A percentile compares a stretch with the other conserved stretches of the same genome.
These are phyloP conservation scores for Stratiomys singularior DNA, from an alignment of 2,888 invertebrate species.

Conservation along the genomic window DNA sequence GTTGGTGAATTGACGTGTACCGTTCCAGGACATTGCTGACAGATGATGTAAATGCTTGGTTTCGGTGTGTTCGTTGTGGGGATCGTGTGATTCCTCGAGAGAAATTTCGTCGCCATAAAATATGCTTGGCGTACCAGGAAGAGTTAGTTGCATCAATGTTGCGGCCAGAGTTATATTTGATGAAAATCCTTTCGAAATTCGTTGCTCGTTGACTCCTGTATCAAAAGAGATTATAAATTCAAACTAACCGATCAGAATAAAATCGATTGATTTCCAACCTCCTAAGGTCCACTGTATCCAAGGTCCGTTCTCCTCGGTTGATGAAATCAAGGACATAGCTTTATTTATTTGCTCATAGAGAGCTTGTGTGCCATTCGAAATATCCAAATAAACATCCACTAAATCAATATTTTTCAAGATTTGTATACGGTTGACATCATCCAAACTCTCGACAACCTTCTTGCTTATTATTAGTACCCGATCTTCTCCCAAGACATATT, in stretches of 20 bases:
- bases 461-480: constrained; percentile 76
- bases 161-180: constrained; percentile 75
- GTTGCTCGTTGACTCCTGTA: constrained; percentile 65
- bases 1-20: constrained; percentile 66
- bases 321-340: constrained; percentile 70
- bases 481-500: constrained; percentile 71
- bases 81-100: constrained; percentile 70
- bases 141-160: constrained; percentile 78
- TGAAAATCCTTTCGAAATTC: constrained; percentile 70
- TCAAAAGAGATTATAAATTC: not conserved
- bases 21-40: constrained; percentile 75
- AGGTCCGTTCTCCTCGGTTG: constrained; percentile 71
- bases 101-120: constrained; percentile 94
- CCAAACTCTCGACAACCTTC: constrained; percentile 67
- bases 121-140: constrained; percentile 87
- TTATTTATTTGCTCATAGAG: constrained; percentile 71
- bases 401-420: constrained; percentile 76
- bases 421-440: constrained; percentile 68
- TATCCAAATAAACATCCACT: constrained; percentile 75
- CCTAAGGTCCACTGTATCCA: constrained; percentile 87
- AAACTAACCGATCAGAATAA: too few species aligned
- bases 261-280: constrained; percentile 57
- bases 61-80: constrained; percentile 70
- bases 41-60: constrained; percentile 75
- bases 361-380: constrained; percentile 69